These are phyloP conservation scores for Folsomia candida DNA, from an alignment of 2,888 invertebrate genomes.

Conservation along the genomic window DNA sequence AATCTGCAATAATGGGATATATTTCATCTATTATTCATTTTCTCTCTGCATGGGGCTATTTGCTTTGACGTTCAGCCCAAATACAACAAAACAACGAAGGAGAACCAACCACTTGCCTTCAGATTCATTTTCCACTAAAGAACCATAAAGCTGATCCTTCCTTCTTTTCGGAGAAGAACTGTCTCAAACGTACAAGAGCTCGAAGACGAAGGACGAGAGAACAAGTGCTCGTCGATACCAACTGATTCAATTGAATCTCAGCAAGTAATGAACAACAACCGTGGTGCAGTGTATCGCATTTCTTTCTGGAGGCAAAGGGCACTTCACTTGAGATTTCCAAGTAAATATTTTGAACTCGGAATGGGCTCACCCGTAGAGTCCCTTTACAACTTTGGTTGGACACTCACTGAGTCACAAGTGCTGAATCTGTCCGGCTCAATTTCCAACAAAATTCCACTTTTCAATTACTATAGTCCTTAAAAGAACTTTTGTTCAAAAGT, in stretches of 20 bases:
- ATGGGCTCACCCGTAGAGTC: constrained; percentile 1
- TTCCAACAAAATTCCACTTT: constrained; percentile 33
- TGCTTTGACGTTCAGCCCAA: constrained; percentile 18
- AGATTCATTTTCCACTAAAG: constrained; percentile 8
- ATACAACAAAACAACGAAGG: constrained; percentile 12
- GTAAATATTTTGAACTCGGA: constrained; percentile 2
- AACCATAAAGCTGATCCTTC: too few species aligned
- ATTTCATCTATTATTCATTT: constrained; percentile 32
- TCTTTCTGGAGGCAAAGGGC: not conserved
- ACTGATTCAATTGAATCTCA: not conserved
- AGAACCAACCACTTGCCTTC: constrained; percentile 16
- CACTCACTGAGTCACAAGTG: constrained; percentile 29
- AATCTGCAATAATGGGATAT: constrained; percentile 23
- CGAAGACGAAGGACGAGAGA: not conserved
- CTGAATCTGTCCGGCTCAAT: constrained; percentile 1
- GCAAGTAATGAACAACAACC: not conserved
- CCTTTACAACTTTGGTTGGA: constrained; percentile 13
- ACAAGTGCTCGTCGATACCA: not conserved
- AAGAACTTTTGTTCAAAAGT: not conserved
- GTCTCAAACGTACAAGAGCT: too few species aligned
- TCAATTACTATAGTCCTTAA: not conserved
- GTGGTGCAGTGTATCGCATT: not conserved
- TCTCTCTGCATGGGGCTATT: constrained; percentile 32
- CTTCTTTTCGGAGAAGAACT: not conserved
- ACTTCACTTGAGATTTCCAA: constrained; percentile 2